Base-by-base conservation (phyloP, 2,113 vertebrate genomes). In the Solea senegalensis region DNA sequence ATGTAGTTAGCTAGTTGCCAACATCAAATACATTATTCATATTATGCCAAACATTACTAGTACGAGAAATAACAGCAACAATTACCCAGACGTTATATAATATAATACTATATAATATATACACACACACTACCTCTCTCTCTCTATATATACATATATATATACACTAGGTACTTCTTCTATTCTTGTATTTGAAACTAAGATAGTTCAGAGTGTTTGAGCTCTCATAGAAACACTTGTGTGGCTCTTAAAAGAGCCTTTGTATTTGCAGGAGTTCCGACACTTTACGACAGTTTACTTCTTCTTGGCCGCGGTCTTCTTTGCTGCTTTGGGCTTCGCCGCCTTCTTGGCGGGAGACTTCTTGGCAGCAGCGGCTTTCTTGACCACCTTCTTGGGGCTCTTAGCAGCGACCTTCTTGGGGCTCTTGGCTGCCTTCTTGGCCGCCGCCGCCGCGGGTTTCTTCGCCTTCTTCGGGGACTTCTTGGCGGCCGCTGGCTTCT, bases 201-300 rank as follows among this genome's bases (percentile, higher is more conserved):
- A 21, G 21, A 21, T 21, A 21, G 1, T 21, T 44, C 1, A 48
- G 45, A 49, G 46, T 45, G 9, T 15, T 49, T 15, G 46, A 9
- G 49, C n/a, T 51, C 49, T 51, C 43, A 11, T 11, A n/a, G 1
- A 8, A 14, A 48, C 0, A 9, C 1, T 53, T 75, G 62, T 44
- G 78, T 52, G 82, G 78, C 82, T 85, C 82, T 85, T 75, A 85
- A 85, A 84, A 85, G 82, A 85, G 82, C 82, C 82, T 65, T 85
- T 84, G 66, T 41, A n/a, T 67, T 12, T 46, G 0, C 7, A 1
- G 7, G 9, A 26, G 5, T 58, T 3, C 27, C n/a, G 12, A 8
- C 10, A 34, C 1, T 21, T 21, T 21, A 21, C 21, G 21, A 21
- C 41, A 5, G 52, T 50, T 81, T 43, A 84, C 73, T 84, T 84